A percentile compares a stretch with the other conserved stretches of the same genome.
Evolutionary conservation across 2,113 vertebrate genomes (phyloP).

Genomic region (Hiodon alosoides): DNA sequence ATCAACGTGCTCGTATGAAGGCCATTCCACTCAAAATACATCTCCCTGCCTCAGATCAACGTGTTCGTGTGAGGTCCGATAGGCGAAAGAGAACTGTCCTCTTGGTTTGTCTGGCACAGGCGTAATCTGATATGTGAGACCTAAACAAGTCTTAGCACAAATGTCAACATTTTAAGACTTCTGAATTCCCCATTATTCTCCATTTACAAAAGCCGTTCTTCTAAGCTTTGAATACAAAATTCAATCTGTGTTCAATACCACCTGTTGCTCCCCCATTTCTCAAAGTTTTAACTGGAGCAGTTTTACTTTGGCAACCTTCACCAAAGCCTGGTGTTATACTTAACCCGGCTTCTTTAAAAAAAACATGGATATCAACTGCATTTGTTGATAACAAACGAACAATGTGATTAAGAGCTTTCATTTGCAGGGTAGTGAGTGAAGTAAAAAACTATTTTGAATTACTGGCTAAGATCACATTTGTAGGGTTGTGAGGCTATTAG

Average conservation of each 20-base stretch:
- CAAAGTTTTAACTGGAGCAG: too few species aligned
- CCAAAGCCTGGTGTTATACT: too few species aligned
- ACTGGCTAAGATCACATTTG: not conserved
- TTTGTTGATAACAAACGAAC: not conserved
- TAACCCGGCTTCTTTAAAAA: too few species aligned
- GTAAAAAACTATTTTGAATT: not conserved
- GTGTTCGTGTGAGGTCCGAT: too few species aligned
- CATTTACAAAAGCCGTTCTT: not conserved
- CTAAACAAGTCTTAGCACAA: not conserved
- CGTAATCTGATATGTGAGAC: too few species aligned
- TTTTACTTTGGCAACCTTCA: too few species aligned
- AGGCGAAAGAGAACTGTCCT: too few species aligned
- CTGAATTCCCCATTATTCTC: not conserved
- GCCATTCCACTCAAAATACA: too few species aligned
- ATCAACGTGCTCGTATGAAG: too few species aligned
- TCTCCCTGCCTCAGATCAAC: too few species aligned
- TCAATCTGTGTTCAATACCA: not conserved
- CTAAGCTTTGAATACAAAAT: not conserved
- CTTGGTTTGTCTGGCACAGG: too few species aligned
- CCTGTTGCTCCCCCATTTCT: not conserved
- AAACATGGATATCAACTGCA: too few species aligned
- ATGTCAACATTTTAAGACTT: not conserved
- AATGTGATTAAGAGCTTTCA: not conserved
- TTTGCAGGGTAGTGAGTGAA: not conserved
- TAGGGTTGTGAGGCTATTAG: not conserved